Conservation (phyloP, 1,140 invertebrate genomes). For the Sycobia sp. region DNA sequence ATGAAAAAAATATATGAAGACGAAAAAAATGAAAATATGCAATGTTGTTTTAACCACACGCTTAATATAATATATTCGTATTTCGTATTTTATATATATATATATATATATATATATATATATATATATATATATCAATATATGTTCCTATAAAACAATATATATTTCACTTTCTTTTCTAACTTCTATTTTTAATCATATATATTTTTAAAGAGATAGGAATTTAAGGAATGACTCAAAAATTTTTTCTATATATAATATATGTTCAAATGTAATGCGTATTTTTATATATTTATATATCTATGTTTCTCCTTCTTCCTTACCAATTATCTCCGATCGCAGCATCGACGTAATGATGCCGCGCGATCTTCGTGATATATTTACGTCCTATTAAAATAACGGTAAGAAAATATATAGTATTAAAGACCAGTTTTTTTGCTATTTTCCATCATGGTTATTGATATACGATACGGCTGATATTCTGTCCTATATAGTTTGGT, state of each 20-base stretch:
- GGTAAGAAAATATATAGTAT: conserved; percentile 31
- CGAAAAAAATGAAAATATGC: too few relatives aligned
- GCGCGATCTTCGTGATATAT: background rate
- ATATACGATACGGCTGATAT: too few relatives aligned
- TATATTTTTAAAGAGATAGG: background rate
- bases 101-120: background rate
- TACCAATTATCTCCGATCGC: background rate
- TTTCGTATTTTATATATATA: conserved; percentile 10
- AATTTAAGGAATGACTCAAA: too few relatives aligned
- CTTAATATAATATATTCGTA: too few relatives aligned
- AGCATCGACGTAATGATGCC: background rate
- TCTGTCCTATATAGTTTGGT: too few relatives aligned
- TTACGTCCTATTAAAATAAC: conserved; percentile 14
- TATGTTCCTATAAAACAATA: too few relatives aligned
- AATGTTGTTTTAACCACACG: too few relatives aligned
- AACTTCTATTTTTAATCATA: background rate
- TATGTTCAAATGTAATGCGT: background rate
- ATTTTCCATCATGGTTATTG: too few relatives aligned
- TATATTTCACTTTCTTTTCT: too few relatives aligned
- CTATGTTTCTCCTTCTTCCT: background rate
- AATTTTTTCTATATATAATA: too few relatives aligned
- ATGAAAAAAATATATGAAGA: conserved; percentile 4
- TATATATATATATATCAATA: too few relatives aligned
- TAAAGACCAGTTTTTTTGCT: too few relatives aligned
- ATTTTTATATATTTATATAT: background rate